phyloP scores from a whole-genome alignment of 1,140 invertebrate genomes.

The Babylonia areolata region DNA sequence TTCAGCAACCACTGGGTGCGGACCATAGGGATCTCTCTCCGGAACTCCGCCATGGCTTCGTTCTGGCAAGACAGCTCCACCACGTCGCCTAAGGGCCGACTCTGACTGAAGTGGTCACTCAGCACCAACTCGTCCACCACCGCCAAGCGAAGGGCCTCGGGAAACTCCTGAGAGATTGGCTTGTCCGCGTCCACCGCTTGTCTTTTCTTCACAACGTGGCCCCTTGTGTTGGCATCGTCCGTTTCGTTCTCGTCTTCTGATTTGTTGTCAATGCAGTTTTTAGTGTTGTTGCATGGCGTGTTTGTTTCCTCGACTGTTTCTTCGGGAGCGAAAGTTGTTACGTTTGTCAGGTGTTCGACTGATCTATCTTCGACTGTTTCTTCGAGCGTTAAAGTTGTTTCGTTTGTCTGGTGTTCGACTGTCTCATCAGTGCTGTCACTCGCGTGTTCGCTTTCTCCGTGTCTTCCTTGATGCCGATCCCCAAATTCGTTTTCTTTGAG shows the following conservation, averaged over 20 bases:
- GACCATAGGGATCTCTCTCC: neutral
- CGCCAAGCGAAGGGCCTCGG: neutral
- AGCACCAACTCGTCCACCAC: neutral
- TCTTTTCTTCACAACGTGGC: neutral
- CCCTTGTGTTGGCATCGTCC: neutral
- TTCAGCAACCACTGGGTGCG: neutral
- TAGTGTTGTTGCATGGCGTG: neutral
- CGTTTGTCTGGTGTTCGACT: neutral
- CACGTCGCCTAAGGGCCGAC: neutral
- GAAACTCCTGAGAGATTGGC: neutral
- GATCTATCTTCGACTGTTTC: neutral
- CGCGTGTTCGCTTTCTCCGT: neutral
- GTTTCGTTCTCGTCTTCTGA: neutral
- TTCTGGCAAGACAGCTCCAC: conserved; percentile 4
- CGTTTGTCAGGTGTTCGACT: neutral
- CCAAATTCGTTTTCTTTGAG: too few species aligned
- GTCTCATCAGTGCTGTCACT: neutral
- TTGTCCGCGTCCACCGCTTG: neutral
- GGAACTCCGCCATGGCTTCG: neutral
- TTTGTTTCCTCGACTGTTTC: neutral
- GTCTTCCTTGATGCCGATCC: neutral
- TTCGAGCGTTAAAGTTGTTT: neutral
- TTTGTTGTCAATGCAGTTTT: neutral
- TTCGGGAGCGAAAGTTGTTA: neutral
- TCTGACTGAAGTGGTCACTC: neutral